Percentiles rank a stretch among this genome's conserved stretches.
Evolutionary conservation across 2,113 vertebrate species (phyloP).

Genomic region (Colinus virginianus): DNA sequence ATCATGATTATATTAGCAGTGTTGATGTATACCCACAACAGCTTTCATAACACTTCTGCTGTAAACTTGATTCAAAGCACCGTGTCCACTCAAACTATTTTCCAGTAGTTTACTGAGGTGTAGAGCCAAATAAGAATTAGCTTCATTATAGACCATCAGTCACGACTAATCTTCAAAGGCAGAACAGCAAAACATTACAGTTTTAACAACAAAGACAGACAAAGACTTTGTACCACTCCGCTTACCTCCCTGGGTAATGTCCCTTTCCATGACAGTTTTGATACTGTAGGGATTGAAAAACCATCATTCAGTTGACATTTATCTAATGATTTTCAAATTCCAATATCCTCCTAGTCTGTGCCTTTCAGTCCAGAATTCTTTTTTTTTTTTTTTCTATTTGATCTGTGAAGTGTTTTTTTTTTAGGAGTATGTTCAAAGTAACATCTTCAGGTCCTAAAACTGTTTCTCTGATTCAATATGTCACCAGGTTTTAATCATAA

Average conservation of each 20-base stretch:
- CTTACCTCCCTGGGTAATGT: not conserved
- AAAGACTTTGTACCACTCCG: not conserved
- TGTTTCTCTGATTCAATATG: not conserved
- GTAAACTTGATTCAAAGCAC: not conserved
- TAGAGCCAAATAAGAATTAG: constrained; percentile 11
- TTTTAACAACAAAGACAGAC: not conserved
- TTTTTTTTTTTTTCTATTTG: not conserved
- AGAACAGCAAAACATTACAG: not conserved
- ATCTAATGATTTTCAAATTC: not conserved
- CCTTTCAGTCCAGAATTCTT: not conserved
- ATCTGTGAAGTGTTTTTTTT: not conserved
- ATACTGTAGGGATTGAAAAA: not conserved
- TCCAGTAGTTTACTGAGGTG: not conserved
- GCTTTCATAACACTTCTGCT: not conserved
- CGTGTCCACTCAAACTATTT: not conserved
- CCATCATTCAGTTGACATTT: not conserved
- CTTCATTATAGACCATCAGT: not conserved
- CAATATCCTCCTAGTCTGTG: not conserved
- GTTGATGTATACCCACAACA: accelerated
- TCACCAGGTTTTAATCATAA: not conserved
- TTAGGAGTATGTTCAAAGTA: not conserved
- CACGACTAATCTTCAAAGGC: constrained; percentile 6
- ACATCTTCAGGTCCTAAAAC: not conserved
- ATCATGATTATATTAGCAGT: not conserved
- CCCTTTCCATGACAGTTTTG: not conserved